A percentile compares a stretch with the other conserved stretches of the same genome.
Evolutionary conservation across 2,797 vertebrate species (phyloP).

Genomic region (Sebastes umbrosus): DNA sequence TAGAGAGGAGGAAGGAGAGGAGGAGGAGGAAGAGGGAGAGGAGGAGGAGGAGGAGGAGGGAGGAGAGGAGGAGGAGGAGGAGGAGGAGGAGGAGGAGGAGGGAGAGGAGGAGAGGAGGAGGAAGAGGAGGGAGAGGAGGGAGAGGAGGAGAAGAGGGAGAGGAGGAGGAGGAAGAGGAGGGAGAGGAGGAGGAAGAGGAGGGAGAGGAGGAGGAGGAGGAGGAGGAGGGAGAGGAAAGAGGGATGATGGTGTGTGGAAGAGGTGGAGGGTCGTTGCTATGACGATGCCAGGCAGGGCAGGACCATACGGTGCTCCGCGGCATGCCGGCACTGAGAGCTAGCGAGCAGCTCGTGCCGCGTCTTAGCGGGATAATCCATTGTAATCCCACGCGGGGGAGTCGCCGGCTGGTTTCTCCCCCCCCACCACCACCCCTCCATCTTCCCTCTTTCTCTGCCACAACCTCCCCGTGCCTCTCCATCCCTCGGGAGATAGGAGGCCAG

Average conservation of each 20-base stretch:
- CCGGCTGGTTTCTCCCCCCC: not conserved
- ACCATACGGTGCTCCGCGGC: not conserved
- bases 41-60: too few species aligned
- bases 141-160: not conserved
- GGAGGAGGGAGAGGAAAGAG: not conserved
- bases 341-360: constrained; percentile 66
- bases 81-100: too few species aligned
- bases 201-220: not conserved
- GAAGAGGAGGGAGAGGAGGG: too few species aligned
- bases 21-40: too few species aligned
- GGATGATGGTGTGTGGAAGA: not conserved
- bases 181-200: too few species aligned
- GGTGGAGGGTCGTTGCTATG: constrained; percentile 43
- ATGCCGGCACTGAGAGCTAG: constrained; percentile 49
- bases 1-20: too few species aligned
- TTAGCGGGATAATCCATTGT: constrained; percentile 83
- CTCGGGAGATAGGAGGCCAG: constrained; percentile 31
- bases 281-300: constrained; percentile 48
- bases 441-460: not conserved
- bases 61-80: too few species aligned
- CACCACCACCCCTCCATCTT: not conserved
- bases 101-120: too few species aligned
- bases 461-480: constrained; percentile 31
- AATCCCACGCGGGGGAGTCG: constrained; percentile 77
- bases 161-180: not conserved